Conservation (phyloP, 2,113 vertebrate genomes). For the Enhydra lutris region DNA sequence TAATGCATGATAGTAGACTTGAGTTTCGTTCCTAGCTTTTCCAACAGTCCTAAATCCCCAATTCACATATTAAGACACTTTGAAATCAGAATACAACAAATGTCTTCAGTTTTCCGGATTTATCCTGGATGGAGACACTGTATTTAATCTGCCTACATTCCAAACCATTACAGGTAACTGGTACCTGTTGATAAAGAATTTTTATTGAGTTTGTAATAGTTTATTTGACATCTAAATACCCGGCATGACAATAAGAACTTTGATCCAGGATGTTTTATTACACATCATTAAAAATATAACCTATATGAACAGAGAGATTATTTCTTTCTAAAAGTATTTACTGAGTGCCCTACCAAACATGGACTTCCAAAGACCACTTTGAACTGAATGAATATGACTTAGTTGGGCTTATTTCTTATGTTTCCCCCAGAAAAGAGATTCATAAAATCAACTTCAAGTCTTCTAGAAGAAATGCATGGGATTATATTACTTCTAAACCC, state of each 20-base stretch:
- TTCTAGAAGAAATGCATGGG: not conserved
- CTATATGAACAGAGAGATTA: not conserved
- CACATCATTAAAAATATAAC: not conserved
- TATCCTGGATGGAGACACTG: not conserved
- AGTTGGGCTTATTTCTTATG: not conserved
- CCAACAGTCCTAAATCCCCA: not conserved
- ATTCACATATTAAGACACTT: not conserved
- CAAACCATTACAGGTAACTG: not conserved
- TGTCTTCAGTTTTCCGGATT: not conserved
- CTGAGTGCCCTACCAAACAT: not conserved
- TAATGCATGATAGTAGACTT: not conserved
- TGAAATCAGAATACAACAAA: not conserved
- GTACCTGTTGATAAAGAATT: not conserved
- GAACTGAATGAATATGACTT: constrained; percentile 14
- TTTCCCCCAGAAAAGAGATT: not conserved
- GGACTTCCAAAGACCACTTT: not conserved
- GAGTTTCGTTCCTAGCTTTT: not conserved
- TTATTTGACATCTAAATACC: not conserved
- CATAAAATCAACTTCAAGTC: constrained; percentile 32
- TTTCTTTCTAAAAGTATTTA: not conserved
- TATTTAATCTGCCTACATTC: not conserved
- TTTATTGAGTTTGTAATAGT: not conserved
- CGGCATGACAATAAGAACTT: not conserved
- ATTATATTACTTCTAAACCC: constrained; percentile 9
- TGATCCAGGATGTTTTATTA: not conserved